phyloP scores from a whole-genome alignment of 2,888 invertebrate genomes.

The Brenthis ino region DNA sequence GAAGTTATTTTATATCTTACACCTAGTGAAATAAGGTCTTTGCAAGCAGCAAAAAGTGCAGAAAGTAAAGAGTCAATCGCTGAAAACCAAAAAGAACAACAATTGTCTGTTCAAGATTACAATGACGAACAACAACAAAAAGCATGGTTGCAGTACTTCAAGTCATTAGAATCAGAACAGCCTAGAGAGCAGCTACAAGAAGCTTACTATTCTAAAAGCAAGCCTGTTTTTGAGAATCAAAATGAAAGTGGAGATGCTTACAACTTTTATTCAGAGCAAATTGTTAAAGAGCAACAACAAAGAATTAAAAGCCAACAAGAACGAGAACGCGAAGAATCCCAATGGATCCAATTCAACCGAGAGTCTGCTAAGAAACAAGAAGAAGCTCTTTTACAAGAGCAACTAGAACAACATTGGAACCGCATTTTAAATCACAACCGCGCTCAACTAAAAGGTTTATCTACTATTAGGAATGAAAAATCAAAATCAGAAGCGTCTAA shows the following conservation, averaged over 20 bases:
- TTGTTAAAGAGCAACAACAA: slow-evolving; percentile 16
- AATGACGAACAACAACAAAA: slow-evolving; percentile 17
- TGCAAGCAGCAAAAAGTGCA: slow-evolving; percentile 45
- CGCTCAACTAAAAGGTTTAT: slow-evolving; percentile 8
- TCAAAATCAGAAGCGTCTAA: neutral
- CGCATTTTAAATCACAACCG: slow-evolving; percentile 11
- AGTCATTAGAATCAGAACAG: slow-evolving; percentile 3
- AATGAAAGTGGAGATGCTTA: slow-evolving; percentile 7
- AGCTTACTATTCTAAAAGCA: neutral
- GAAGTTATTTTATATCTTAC: slow-evolving; percentile 66
- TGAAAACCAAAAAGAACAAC: slow-evolving; percentile 28
- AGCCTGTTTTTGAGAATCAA: slow-evolving; percentile 18
- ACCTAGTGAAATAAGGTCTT: slow-evolving; percentile 59
- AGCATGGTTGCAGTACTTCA: slow-evolving; percentile 10
- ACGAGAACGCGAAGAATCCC: slow-evolving; percentile 29
- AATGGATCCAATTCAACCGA: slow-evolving; percentile 42
- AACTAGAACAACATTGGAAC: slow-evolving; percentile 34
- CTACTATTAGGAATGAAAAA: neutral
- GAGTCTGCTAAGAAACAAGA: slow-evolving; percentile 36
- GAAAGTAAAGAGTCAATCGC: slow-evolving; percentile 37
- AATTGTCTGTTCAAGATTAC: slow-evolving; percentile 38
- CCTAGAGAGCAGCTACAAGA: slow-evolving; percentile 3
- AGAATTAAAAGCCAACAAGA: slow-evolving; percentile 16
- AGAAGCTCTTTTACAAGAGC: slow-evolving; percentile 32
- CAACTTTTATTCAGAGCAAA: slow-evolving; percentile 16